Conservation (phyloP, 2,888 invertebrate genomes). For the Coremacera marginata region DNA sequence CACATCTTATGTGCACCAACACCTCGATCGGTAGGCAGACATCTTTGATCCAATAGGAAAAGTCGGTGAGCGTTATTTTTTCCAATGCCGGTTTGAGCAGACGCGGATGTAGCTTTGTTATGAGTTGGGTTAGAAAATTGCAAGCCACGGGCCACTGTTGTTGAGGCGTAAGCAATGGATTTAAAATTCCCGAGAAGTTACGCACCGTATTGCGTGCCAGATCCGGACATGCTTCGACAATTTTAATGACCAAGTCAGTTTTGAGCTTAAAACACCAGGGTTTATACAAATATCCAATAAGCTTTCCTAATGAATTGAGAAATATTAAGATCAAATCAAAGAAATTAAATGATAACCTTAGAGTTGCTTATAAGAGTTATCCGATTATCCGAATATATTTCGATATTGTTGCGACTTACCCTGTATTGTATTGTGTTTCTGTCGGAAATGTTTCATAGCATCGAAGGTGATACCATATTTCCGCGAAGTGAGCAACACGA, state of each 20-base stretch:
- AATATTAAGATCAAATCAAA: too few species aligned
- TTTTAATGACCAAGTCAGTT: constrained; percentile 74
- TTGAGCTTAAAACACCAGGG: constrained; percentile 80
- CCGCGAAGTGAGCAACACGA: constrained; percentile 81
- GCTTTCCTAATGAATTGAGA: constrained; percentile 54
- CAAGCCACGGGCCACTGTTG: constrained; percentile 52
- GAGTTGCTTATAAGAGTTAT: too few species aligned
- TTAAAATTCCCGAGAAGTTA: constrained; percentile 74
- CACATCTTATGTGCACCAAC: constrained; percentile 55
- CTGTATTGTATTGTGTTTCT: constrained; percentile 64
- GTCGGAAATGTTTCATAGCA: constrained; percentile 71
- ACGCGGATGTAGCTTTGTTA: constrained; percentile 58
- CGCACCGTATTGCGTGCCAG: constrained; percentile 75
- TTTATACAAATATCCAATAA: constrained; percentile 75
- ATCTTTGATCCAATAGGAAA: constrained; percentile 63
- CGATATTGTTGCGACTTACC: constrained; percentile 45
- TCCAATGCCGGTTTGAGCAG: constrained; percentile 56
- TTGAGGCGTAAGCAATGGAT: constrained; percentile 68
- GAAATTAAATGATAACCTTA: too few species aligned
- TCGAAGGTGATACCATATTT: constrained; percentile 83
- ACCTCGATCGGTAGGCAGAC: constrained; percentile 64
- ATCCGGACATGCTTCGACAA: constrained; percentile 79
- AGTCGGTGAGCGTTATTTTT: constrained; percentile 65
- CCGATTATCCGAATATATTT: too few species aligned
- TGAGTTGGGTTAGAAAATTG: constrained; percentile 57